phyloP scores from a whole-genome alignment of 2,113 vertebrate species.

The Chitala chitala region DNA sequence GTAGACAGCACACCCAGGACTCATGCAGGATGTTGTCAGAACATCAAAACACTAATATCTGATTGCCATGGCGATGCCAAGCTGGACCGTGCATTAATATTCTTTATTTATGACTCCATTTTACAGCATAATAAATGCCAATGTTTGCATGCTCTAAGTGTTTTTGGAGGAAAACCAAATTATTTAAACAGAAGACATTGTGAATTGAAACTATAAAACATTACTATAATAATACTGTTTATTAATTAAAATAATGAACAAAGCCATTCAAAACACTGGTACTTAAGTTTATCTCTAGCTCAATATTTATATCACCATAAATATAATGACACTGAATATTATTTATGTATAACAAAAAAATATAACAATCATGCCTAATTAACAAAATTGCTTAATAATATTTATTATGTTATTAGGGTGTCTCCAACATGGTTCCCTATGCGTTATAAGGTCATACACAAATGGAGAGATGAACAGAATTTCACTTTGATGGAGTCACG shows the following conservation, averaged over 20 bases:
- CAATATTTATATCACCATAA: too few species aligned
- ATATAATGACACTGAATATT: too few species aligned
- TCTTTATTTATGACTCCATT: background rate
- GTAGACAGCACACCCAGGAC: background rate
- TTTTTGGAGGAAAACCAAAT: background rate
- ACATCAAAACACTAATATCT: background rate
- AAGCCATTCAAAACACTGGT: background rate
- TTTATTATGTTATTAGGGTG: too few species aligned
- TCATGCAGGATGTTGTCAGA: slow-evolving; percentile 3
- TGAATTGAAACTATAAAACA: background rate
- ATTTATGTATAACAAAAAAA: too few species aligned
- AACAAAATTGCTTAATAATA: too few species aligned
- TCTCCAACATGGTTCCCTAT: too few species aligned
- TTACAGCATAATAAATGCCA: background rate
- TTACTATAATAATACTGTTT: background rate
- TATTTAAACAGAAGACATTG: background rate
- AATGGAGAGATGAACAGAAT: too few species aligned
- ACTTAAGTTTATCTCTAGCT: too few species aligned
- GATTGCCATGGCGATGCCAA: slow-evolving; percentile 7
- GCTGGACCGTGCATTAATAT: background rate
- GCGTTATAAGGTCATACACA: too few species aligned
- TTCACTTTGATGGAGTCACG: too few species aligned
- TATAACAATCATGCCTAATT: too few species aligned
- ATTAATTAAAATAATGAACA: too few species aligned
- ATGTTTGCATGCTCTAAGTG: background rate